phyloP scores from a whole-genome alignment of 2,113 vertebrate genomes.

The Scophthalmus maximus region DNA sequence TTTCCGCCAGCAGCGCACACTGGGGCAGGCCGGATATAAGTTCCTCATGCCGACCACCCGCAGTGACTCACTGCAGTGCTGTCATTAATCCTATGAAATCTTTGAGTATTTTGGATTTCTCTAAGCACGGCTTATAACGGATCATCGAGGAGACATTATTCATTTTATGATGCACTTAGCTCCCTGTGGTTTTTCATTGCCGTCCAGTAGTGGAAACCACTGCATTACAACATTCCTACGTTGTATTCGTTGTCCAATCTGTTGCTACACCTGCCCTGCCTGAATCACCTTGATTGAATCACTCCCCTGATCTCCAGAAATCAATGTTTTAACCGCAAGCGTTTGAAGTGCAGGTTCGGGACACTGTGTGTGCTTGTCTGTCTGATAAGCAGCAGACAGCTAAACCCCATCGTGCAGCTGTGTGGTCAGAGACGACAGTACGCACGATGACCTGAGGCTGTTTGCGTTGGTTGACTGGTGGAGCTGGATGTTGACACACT shows the following conservation, averaged over 20 bases:
- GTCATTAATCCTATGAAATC: slow-evolving; percentile 11
- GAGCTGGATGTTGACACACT: slow-evolving; percentile 62
- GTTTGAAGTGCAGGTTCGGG: slow-evolving; percentile 2
- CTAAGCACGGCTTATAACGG: not conserved
- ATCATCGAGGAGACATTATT: not conserved
- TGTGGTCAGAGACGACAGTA: slow-evolving; percentile 31
- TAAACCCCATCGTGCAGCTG: slow-evolving; percentile 12
- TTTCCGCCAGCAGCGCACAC: slow-evolving; percentile 40
- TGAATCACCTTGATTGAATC: not conserved
- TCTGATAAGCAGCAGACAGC: slow-evolving; percentile 54
- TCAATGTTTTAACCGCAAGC: slow-evolving; percentile 10
- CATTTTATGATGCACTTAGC: not conserved
- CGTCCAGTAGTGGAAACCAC: not conserved
- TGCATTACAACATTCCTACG: not conserved
- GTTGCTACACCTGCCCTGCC: slow-evolving; percentile 5
- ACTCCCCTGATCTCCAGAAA: not conserved
- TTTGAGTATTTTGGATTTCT: not conserved
- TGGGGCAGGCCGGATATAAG: slow-evolving; percentile 17
- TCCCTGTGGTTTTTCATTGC: not conserved
- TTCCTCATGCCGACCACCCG: slow-evolving; percentile 27
- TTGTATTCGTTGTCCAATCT: not conserved
- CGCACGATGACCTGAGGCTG: slow-evolving; percentile 56
- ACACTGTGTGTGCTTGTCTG: slow-evolving; percentile 33
- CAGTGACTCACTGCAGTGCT: slow-evolving; percentile 42
- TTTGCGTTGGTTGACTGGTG: slow-evolving; percentile 55